A percentile compares a stretch with the other conserved stretches of the same genome.
Evolutionary conservation across 2,113 vertebrate species (phyloP).

Genomic region (Anguilla rostrata): DNA sequence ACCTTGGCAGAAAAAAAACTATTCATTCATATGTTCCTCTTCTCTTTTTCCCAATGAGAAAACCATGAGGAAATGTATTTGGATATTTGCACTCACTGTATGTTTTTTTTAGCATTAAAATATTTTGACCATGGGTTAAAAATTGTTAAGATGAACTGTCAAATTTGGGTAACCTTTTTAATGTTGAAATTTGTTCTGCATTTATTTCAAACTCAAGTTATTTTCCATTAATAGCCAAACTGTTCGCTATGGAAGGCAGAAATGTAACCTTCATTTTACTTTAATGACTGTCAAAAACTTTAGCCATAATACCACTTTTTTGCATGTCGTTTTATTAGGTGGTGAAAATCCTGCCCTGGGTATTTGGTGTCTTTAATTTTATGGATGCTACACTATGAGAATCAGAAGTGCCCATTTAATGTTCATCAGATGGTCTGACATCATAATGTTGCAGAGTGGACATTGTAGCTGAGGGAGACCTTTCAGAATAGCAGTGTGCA

Average conservation of each 20-base stretch:
- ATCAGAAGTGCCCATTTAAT: conserved; percentile 4
- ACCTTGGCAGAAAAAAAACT: no score
- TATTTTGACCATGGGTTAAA: not conserved
- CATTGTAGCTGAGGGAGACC: not conserved
- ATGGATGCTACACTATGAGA: not conserved
- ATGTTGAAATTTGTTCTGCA: not conserved
- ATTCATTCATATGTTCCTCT: no score
- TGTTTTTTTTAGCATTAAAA: not conserved
- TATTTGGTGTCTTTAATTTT: not conserved
- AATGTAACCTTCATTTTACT: not conserved
- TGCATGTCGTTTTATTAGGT: not conserved
- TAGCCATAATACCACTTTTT: not conserved
- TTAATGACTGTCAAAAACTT: not conserved
- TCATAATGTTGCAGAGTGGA: not conserved
- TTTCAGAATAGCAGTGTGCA: not conserved
- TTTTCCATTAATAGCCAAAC: not conserved
- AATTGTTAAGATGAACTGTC: not conserved
- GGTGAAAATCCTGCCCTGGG: not conserved
- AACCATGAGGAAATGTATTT: no score
- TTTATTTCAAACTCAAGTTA: not conserved
- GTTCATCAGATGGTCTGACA: conserved; percentile 5
- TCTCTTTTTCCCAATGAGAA: not conserved
- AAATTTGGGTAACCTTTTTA: not conserved
- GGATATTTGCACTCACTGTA: not conserved
- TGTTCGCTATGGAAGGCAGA: not conserved